Evolutionary conservation across 1,140 invertebrate genomes (phyloP).

Genomic region (Pararge aegeria): DNA sequence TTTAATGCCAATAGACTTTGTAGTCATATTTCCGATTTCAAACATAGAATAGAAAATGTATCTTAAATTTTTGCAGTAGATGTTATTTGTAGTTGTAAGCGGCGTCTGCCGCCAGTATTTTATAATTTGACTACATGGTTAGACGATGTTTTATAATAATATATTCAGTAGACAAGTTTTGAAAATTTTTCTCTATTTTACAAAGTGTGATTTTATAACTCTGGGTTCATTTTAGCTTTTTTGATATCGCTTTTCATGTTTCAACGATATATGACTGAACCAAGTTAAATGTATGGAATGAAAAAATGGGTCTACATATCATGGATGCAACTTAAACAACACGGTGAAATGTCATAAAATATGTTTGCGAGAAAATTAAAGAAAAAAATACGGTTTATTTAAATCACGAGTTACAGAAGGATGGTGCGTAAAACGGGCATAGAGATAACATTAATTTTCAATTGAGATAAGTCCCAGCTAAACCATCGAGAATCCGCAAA

Average conservation of each 20-base stretch:
- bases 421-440: slow-evolving; percentile 38
- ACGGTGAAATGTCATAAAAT: slow-evolving; percentile 19
- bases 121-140: slow-evolving; percentile 56
- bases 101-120: slow-evolving; percentile 48
- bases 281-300: slow-evolving; percentile 25
- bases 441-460: slow-evolving; percentile 74
- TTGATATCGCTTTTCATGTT: slow-evolving; percentile 71
- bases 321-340: neutral
- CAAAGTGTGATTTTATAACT: slow-evolving; percentile 58
- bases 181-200: slow-evolving; percentile 43
- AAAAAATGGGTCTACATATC: neutral
- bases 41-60: slow-evolving; percentile 55
- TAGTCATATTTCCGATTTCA: slow-evolving; percentile 38
- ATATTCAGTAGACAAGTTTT: slow-evolving; percentile 36
- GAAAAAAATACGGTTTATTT: slow-evolving; percentile 52
- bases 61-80: slow-evolving; percentile 37
- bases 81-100: slow-evolving; percentile 56
- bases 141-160: slow-evolving; percentile 47
- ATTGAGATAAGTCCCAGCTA: slow-evolving; percentile 73
- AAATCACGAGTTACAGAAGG: slow-evolving; percentile 59
- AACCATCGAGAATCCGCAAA: slow-evolving; percentile 61
- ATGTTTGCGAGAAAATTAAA: slow-evolving; percentile 45
- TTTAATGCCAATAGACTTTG: slow-evolving; percentile 46
- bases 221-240: slow-evolving; percentile 63
- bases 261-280: slow-evolving; percentile 70